Evolutionary conservation across 2,888 invertebrate species (phyloP).

Genomic region (Chironomus riparius): DNA sequence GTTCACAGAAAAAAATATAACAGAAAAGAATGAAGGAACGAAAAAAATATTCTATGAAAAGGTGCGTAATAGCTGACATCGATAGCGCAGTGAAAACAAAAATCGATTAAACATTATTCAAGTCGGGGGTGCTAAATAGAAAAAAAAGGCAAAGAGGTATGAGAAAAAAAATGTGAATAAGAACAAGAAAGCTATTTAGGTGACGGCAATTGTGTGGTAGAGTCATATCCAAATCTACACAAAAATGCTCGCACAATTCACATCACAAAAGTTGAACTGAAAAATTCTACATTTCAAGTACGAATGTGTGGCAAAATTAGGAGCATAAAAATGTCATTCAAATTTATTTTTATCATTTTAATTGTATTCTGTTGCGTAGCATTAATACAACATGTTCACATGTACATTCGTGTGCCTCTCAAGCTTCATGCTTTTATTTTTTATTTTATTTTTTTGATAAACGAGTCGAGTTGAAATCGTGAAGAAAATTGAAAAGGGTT

Average conservation of each 20-base stretch:
- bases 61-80: constrained; percentile 25
- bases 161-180: background rate
- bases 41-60: background rate
- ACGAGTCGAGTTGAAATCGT: too few relatives aligned
- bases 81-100: constrained; percentile 19
- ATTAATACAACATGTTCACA: too few relatives aligned
- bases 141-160: background rate
- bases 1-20: background rate
- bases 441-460: too few relatives aligned
- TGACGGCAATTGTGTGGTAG: background rate
- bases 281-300: background rate
- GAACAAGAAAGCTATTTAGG: background rate
- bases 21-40: background rate
- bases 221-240: background rate
- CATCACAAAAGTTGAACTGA: background rate
- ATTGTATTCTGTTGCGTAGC: too few relatives aligned
- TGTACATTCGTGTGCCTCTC: too few relatives aligned
- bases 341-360: too few relatives aligned
- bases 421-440: too few relatives aligned
- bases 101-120: constrained; percentile 25
- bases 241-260: background rate
- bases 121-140: background rate
- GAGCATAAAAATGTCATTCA: too few relatives aligned
- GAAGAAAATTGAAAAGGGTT: too few relatives aligned
- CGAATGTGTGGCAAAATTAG: too few relatives aligned